phyloP scores from a whole-genome alignment of 2,113 vertebrate genomes.

The Vulpes ferrilata region DNA sequence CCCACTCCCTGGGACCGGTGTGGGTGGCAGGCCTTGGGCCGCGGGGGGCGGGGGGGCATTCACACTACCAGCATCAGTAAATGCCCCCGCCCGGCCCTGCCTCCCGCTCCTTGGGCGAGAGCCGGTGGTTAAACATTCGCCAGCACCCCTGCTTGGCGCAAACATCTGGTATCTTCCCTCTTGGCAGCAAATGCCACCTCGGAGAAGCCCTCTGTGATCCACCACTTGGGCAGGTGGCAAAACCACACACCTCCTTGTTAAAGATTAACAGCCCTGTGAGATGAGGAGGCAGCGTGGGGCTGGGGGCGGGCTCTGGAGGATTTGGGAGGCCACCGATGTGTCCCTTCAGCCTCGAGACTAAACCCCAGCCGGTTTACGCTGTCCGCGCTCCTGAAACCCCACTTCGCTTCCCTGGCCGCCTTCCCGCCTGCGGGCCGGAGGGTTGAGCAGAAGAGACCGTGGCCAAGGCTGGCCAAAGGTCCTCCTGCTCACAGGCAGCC shows the following conservation, averaged over 20 bases:
- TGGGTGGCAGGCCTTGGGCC: too few species aligned
- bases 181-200: background rate
- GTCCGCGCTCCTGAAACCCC: background rate
- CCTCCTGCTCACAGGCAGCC: background rate
- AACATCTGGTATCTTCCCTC: background rate
- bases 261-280: background rate
- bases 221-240: background rate
- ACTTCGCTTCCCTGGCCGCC: background rate
- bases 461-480: background rate
- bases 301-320: background rate
- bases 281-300: background rate
- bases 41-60: too few species aligned
- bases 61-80: background rate
- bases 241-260: background rate
- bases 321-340: background rate
- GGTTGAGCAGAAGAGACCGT: background rate
- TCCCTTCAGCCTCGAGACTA: background rate
- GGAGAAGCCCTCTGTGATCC: background rate
- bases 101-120: accelerated
- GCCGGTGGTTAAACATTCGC: background rate
- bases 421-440: background rate
- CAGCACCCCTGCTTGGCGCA: background rate
- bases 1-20: accelerated
- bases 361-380: background rate
- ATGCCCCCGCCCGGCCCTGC: background rate